A percentile compares a stretch with the other conserved stretches of the same genome.
These are phyloP conservation scores for Cerceris rybyensis DNA, from an alignment of 2,888 invertebrate species.

Conservation along the genomic window DNA sequence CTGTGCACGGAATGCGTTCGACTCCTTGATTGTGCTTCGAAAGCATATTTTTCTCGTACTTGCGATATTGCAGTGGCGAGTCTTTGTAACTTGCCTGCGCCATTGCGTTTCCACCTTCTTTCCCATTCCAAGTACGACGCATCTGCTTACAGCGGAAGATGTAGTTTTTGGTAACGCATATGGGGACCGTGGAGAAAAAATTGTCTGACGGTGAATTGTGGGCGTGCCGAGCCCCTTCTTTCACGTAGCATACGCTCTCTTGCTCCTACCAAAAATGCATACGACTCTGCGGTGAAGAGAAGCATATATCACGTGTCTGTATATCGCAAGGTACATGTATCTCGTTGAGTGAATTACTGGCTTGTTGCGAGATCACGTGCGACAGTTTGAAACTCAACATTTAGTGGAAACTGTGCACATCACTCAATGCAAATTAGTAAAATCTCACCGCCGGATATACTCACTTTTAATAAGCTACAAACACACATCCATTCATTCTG, in stretches of 20 bases:
- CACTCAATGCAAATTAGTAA: slow-evolving; percentile 4
- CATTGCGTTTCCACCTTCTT: slow-evolving; percentile 37
- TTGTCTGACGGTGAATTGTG: slow-evolving; percentile 33
- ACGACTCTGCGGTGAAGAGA: slow-evolving; percentile 18
- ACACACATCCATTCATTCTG: neutral
- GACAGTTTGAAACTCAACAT: slow-evolving; percentile 8
- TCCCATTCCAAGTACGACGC: slow-evolving; percentile 21
- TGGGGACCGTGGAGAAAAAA: slow-evolving; percentile 3
- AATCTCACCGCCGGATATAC: neutral
- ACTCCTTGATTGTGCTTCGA: slow-evolving; percentile 79
- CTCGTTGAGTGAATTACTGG: slow-evolving; percentile 30
- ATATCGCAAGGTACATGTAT: slow-evolving; percentile 29
- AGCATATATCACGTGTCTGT: slow-evolving; percentile 16
- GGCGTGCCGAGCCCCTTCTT: neutral
- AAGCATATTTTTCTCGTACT: slow-evolving; percentile 78
- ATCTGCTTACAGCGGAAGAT: slow-evolving; percentile 39
- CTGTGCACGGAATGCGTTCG: slow-evolving; percentile 79
- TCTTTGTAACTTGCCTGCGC: slow-evolving; percentile 64
- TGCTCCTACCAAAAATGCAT: slow-evolving; percentile 8
- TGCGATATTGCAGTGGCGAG: slow-evolving; percentile 71
- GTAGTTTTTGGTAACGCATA: slow-evolving; percentile 42
- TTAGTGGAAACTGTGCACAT: slow-evolving; percentile 10
- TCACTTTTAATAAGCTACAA: neutral
- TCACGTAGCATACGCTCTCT: neutral
- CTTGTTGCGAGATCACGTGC: slow-evolving; percentile 26